Base-by-base conservation (phyloP, 2,797 vertebrate species). In the Capromys pilorides region DNA sequence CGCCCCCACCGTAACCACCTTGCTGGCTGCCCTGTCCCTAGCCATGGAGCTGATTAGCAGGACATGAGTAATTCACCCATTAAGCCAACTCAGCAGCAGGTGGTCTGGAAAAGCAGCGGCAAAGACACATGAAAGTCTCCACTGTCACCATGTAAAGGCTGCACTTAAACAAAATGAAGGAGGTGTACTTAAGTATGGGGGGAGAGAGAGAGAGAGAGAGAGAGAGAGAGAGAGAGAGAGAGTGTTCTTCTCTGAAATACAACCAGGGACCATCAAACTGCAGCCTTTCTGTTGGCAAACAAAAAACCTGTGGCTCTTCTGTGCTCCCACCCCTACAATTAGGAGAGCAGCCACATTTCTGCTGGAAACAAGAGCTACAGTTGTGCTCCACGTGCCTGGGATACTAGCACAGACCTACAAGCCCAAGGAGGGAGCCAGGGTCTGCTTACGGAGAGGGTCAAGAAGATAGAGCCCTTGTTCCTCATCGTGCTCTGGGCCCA, bases 51-150 rank as follows among this genome's bases (percentile, higher is more conserved):
- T 81, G 73, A 88, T 83, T 61, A 88, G 67, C 51, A 75, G 75
- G 73, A 81, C 88, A 14, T 3, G 88, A 95, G 87, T 36, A 33
- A 87, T 85, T 89, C 71, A 45, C 71, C 85, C 64, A 39, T 59
- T 22, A 66, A 90, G 88, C 78, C 97, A 93, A 91, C 84, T 71
- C 83, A 28, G 84, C 73, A 75, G 91, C 94, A 95, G 94, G 88
- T 84, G 69, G 95, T 86, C 85, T 79, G 41, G 73, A 69, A 78
- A 85, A 75, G 79, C 22, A 6, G 90, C 2, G 0, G 79, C 77
- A 61, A 91, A 91, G 81, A 78, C 81, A 75, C 82, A 82, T n/a
- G 45, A 64, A 88, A 85, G 62, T 71, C 39, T 91, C 85, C 41
- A 9, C 80, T 69, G 95, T 90, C 85, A 45, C 64, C 31, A 39